Conservation (phyloP, 2,113 vertebrate species). For the Tachuris rubrigastra region DNA sequence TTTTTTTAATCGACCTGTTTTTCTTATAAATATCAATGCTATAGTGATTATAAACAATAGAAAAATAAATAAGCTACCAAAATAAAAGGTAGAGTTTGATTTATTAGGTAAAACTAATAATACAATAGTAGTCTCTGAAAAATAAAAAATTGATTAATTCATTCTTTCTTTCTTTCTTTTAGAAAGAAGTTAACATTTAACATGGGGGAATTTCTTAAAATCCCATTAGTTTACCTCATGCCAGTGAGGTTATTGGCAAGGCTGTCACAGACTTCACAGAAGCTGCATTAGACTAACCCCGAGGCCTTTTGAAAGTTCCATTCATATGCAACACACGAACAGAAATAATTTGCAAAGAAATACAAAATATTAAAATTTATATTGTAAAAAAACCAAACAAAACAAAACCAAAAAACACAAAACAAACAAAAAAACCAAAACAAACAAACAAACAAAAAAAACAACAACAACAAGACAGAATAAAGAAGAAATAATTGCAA, state of each 20-base stretch:
- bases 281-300: neutral
- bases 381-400: neutral
- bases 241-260: neutral
- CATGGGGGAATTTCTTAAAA: neutral
- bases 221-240: neutral
- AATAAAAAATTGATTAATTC: fast-evolving
- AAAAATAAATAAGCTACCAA: neutral
- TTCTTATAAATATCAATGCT: neutral
- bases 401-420: no score
- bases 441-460: no score
- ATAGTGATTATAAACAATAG: neutral
- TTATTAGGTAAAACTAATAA: neutral
- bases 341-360: neutral
- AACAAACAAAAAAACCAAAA: no score
- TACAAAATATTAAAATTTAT: neutral
- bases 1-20: neutral
- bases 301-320: neutral
- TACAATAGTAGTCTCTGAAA: neutral
- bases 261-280: neutral
- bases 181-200: neutral
- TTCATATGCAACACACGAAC: neutral
- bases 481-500: neutral
- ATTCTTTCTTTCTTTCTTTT: neutral
- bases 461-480: neutral
- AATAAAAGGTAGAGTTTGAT: neutral